Evolutionary conservation across 2,797 vertebrate species (phyloP), one percentile per base, ranked within the genome.

Genomic region (Anabas testudineus): DNA sequence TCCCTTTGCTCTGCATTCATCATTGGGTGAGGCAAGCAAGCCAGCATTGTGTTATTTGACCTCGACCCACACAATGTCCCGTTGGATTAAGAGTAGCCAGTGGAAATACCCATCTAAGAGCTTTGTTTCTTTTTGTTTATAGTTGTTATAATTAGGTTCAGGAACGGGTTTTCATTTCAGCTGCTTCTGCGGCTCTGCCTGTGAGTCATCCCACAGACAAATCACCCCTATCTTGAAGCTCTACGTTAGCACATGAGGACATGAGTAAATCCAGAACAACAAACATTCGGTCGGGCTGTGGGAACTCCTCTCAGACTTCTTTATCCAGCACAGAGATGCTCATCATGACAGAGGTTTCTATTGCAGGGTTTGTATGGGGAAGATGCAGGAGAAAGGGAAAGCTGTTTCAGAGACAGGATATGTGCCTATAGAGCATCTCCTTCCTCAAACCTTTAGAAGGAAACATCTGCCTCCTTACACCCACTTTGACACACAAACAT

Each of bases 391-490:
- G 74, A 73, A 82, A 79, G 72, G 71, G 75, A 75, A 86, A 87
- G 80, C 55, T 34, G 63, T 78, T 79, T 60, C 53, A 71, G 78
- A 89, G 86, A 88, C 90, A 92, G 93, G 93, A 94, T 92, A 82
- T 84, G 83, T 62, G 81, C 64, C 57, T 90, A 81, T 60, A 69
- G 72, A 69, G 71, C 84, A 88, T 86, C 91, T 92, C 90, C 92
- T 93, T 94, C 92, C 93, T 93, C 82, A 57, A 84, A 87, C 81
- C 70, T 80, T 80, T 63, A 74, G 80, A 90, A 85, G 94, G 94
- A 95, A 94, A 95, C 93, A 94, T 94, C 93, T 95, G 93, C 88
- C 90, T 90, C 85, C 82, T 87, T 81, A 75, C 76, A 24, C 83
- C 81, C 68, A 85, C 88, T 60, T 63, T 51, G 69, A 67, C 82